These are phyloP conservation scores for Polietes domitor DNA, from an alignment of 2,888 invertebrate genomes.

Conservation along the genomic window DNA sequence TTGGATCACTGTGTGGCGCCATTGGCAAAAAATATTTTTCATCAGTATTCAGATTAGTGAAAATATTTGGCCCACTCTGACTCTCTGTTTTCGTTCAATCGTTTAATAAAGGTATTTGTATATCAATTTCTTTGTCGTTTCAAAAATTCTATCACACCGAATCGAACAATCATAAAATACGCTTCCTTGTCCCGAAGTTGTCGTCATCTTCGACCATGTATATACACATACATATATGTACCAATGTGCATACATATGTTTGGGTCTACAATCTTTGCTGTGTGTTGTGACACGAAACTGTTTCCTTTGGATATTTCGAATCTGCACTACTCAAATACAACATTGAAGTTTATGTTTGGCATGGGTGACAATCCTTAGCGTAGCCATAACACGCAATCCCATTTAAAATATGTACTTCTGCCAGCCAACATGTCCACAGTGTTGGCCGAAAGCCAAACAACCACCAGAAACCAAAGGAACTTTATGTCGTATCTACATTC, in stretches of 20 bases:
- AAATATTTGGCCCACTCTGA: too few species aligned
- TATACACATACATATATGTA: constrained; percentile 34
- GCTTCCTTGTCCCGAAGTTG: constrained; percentile 48
- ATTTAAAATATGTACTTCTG: constrained; percentile 50
- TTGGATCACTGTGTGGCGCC: too few species aligned
- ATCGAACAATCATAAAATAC: not conserved
- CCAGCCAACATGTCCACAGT: not conserved
- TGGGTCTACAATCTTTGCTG: constrained; percentile 34
- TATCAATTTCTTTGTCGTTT: too few species aligned
- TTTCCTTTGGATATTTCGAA: constrained; percentile 47
- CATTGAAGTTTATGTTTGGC: constrained; percentile 57
- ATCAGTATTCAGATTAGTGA: too few species aligned
- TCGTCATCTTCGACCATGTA: constrained; percentile 55
- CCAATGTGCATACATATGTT: constrained; percentile 9
- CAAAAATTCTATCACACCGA: not conserved
- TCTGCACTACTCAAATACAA: constrained; percentile 27
- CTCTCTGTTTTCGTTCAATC: too few species aligned
- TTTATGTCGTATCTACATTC: not conserved
- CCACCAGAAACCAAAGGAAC: not conserved
- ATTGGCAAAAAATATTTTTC: too few species aligned
- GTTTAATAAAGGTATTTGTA: too few species aligned
- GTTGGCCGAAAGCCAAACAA: not conserved
- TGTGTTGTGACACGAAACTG: constrained; percentile 64
- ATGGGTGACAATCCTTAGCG: constrained; percentile 69
- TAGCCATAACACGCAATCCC: constrained; percentile 65